Conservation (phyloP, 1,140 invertebrate genomes). For the Zophobas atratus region DNA sequence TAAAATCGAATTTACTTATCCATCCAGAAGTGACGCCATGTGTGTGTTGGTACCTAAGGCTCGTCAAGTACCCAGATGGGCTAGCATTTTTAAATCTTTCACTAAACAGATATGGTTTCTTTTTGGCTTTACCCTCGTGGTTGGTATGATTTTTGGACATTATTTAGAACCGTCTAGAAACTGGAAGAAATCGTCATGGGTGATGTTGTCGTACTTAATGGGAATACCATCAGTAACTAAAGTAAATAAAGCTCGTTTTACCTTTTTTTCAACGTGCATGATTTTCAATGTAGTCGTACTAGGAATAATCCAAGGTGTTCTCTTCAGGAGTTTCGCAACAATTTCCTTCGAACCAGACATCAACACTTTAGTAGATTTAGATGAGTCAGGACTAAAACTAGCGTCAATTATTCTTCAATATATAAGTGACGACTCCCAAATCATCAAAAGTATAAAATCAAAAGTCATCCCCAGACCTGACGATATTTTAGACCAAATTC, state of each 20-base stretch:
- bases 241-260: background rate
- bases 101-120: no score
- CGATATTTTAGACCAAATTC: slow-evolving; percentile 14
- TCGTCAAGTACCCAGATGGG: no score
- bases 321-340: slow-evolving; percentile 16
- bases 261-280: slow-evolving; percentile 5
- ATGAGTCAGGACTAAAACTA: slow-evolving; percentile 26
- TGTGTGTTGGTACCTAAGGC: slow-evolving; percentile 68
- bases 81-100: no score
- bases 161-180: no score
- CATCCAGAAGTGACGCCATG: slow-evolving; percentile 64
- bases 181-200: background rate
- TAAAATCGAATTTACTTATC: slow-evolving; percentile 61
- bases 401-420: slow-evolving; percentile 22
- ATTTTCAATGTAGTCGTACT: slow-evolving; percentile 17
- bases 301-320: slow-evolving; percentile 15
- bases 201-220: background rate
- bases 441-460: slow-evolving; percentile 12
- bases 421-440: background rate
- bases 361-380: slow-evolving; percentile 49
- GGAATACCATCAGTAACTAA: background rate
- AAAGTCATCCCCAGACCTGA: background rate
- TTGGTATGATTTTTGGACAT: no score
- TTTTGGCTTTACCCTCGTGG: no score
- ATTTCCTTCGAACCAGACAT: slow-evolving; percentile 45